Evolutionary conservation across 2,888 invertebrate genomes (phyloP), one percentile per base, ranked within the genome.

Genomic region (Minunthozetes semirufus): DNA sequence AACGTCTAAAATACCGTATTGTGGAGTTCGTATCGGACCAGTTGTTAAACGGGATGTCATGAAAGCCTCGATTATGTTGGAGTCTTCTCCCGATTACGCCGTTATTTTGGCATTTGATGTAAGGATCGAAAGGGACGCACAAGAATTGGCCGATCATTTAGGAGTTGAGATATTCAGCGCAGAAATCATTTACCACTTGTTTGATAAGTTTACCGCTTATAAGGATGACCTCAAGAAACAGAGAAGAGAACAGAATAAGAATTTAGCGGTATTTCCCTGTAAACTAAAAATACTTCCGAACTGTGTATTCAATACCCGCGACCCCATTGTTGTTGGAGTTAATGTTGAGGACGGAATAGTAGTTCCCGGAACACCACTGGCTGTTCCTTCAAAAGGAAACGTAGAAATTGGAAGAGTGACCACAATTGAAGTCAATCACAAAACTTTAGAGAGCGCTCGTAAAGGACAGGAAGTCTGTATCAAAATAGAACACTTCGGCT

Each of bases 41-140:
- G 97, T 99, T 74, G 99, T 98, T 80, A 98, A 95, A 84, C 93
- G 93, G 82, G 99, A 99, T 85, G 96, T 99, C 61, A 98, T 98
- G 94, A 97, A 94, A 83, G 97, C 98, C 25, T 97, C 98, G n/a
- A 94, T 93, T 79, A 99, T 99, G 99, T 85, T 99, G 86, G 98
- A 99, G 83, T 96, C 97, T 84, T 97, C 98, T 82, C 89, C 91
- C 76, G 93, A 94, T 84, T 93, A 90, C 84, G 98, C 99, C 72
- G 93, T 94, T 76, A 98, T 99, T 82, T 86, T 99, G 80, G 99
- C 99, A n/a, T 99, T 99, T 83, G 99, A 99, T 84, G 99, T 99
- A 25, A 96, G 95, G 86, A 89, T 98, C 75, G 99, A 99, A 83
- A 88, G 93, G 76, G 99, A 99, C 82, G 99, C 98, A 1, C 98